Percentiles rank a stretch among this genome's conserved stretches.
phyloP scores from a whole-genome alignment of 2,113 vertebrate genomes.

The Loxodonta africana region DNA sequence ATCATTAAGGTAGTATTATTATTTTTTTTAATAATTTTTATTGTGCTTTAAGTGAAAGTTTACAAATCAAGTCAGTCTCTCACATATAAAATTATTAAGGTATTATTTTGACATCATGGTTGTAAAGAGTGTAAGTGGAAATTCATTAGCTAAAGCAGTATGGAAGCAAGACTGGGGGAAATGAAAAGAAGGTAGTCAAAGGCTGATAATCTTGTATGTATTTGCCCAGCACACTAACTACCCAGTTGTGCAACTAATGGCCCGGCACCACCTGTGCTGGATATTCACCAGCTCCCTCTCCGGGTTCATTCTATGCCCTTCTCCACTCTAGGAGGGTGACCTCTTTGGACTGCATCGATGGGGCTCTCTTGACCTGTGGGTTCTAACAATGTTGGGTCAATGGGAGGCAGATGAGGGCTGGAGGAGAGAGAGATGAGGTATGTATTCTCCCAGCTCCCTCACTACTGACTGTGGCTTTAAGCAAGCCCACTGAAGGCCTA shows the following conservation, averaged over 20 bases:
- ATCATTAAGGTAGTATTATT: not conserved
- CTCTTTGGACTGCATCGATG: not conserved
- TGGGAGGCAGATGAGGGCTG: not conserved
- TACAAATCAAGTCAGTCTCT: no score
- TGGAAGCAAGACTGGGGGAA: constrained; percentile 1
- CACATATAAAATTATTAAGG: not conserved
- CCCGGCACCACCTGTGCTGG: not conserved
- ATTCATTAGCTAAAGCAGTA: not conserved
- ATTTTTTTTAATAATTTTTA: no score
- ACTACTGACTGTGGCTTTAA: not conserved
- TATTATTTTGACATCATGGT: not conserved
- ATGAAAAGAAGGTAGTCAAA: not conserved
- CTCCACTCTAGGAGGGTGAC: not conserved
- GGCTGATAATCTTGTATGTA: fast-evolving
- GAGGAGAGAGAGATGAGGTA: not conserved
- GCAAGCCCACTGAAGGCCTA: not conserved
- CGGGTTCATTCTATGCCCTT: not conserved
- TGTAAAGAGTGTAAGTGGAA: not conserved
- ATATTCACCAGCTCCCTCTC: not conserved
- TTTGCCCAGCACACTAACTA: not conserved
- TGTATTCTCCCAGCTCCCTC: not conserved
- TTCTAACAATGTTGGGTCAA: not conserved
- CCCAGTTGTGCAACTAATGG: fast-evolving
- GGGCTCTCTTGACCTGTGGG: not conserved
- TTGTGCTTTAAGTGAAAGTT: no score